Evolutionary conservation across 2,113 vertebrate species (phyloP).

Genomic region (Odobenus rosmarus): DNA sequence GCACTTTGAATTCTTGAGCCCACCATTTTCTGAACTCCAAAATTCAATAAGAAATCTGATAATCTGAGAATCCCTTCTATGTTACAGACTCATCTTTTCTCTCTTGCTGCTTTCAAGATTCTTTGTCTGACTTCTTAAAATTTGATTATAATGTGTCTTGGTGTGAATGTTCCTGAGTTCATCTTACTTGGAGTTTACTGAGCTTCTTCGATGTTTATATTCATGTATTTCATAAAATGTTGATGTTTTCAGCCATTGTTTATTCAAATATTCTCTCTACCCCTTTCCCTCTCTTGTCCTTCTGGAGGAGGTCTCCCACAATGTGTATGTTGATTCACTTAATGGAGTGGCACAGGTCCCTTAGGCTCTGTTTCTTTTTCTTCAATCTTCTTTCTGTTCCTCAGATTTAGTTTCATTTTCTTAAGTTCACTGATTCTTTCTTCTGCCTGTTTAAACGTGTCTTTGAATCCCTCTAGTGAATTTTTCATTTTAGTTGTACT

Average conservation of each 20-base stretch:
- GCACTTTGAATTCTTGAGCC: background rate
- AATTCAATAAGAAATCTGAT: background rate
- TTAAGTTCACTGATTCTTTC: background rate
- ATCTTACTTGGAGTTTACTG: background rate
- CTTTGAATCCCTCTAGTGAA: background rate
- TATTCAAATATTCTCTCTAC: background rate
- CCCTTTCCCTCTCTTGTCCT: background rate
- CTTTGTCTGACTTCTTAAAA: background rate
- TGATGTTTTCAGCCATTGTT: background rate
- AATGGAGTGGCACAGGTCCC: background rate
- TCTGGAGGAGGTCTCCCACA: background rate
- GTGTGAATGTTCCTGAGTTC: background rate
- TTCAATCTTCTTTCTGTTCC: background rate
- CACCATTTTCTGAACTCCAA: background rate
- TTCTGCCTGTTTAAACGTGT: background rate
- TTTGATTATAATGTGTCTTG: background rate
- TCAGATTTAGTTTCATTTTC: background rate
- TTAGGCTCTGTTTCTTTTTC: background rate
- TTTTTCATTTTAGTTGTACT: background rate
- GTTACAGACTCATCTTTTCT: background rate
- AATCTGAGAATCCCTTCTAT: background rate
- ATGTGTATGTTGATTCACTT: background rate
- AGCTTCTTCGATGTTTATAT: background rate
- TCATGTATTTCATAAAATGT: background rate
- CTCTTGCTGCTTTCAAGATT: background rate